phyloP scores from a whole-genome alignment of 2,797 vertebrate species.

The Muscicapa comitata region DNA sequence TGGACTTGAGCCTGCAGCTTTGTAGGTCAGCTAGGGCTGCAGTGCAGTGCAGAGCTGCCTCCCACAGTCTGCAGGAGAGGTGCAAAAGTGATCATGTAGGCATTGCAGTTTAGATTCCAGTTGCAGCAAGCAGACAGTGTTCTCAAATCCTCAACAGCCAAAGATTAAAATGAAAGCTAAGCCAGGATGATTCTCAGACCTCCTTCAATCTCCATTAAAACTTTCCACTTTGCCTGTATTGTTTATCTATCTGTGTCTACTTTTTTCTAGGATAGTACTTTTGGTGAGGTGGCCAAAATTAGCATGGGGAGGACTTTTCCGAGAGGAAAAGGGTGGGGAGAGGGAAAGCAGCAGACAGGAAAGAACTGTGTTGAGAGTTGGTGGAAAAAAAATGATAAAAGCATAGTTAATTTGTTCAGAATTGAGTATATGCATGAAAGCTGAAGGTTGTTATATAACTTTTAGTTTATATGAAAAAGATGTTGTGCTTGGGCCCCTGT shows the following conservation, averaged over 20 bases:
- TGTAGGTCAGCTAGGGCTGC: neutral
- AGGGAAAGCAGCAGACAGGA: conserved; percentile 7
- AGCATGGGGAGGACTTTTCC: neutral
- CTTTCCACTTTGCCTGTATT: neutral
- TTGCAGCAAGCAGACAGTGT: neutral
- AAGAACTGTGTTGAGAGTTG: neutral
- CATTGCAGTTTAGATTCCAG: neutral
- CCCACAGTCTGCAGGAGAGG: neutral
- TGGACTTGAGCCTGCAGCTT: neutral
- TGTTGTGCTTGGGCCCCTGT: neutral
- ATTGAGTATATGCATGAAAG: neutral
- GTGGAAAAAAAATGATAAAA: conserved; percentile 4
- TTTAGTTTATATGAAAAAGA: neutral
- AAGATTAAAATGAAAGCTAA: neutral
- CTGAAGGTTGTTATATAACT: neutral
- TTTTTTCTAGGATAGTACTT: neutral
- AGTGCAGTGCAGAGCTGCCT: neutral
- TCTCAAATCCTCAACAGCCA: neutral
- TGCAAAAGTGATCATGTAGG: neutral
- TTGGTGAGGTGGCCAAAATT: neutral
- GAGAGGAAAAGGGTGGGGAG: conserved; percentile 41
- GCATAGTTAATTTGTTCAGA: neutral
- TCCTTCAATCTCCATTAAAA: neutral
- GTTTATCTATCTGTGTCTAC: neutral
- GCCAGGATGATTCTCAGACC: neutral